Base-by-base conservation (phyloP, 2,113 vertebrate genomes). In the Melanotaenia duboulayi region DNA sequence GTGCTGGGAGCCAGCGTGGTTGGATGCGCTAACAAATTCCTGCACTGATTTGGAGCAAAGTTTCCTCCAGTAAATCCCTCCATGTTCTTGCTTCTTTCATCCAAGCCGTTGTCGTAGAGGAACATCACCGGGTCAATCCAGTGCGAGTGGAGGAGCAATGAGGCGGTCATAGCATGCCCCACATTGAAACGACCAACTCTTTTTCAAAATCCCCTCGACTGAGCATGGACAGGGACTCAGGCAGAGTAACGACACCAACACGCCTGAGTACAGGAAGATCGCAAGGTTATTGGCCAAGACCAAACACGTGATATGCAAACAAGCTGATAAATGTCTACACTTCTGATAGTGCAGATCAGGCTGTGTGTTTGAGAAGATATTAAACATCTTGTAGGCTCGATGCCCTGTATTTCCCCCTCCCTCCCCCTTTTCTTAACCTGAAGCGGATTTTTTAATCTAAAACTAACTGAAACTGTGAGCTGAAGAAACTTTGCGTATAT, bases 41-140 rank as follows among this genome's bases (percentile, higher is more conserved):
- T 94, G 95, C 97, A 98, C 91, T 98, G 97, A 91, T 95, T 98
- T 77, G 94, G 94, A 20, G 96, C 95, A 74, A 97, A 97, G 92
- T 97, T 97, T 83, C 95, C 94, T 89, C 95, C 95, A 81, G 93
- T 94, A 89, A 96, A 96, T 78, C 95, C 95, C 85, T 98, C 97
- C 97, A 99, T 98, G 94, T 95, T 98, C 94, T 98, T 98, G 94
- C 94, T 97, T 92, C 96, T 95, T 74, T 96, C 95, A 90, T 97
- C 95, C 94, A 97, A 91, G 87, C 95, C 93, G 95, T 95, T 96
- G 95, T 98, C 97, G 95, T 98, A 99, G 86, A 99, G 96, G 77
- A 98, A 99, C 97, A 99, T 99, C 94, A 99, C 95, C 93, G 97
- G 97, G 95, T 99, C 97, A 93, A 97, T 96, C 97, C 97, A 99